Evolutionary conservation across 2,888 invertebrate genomes (phyloP).

Genomic region (Apamea epomidion): DNA sequence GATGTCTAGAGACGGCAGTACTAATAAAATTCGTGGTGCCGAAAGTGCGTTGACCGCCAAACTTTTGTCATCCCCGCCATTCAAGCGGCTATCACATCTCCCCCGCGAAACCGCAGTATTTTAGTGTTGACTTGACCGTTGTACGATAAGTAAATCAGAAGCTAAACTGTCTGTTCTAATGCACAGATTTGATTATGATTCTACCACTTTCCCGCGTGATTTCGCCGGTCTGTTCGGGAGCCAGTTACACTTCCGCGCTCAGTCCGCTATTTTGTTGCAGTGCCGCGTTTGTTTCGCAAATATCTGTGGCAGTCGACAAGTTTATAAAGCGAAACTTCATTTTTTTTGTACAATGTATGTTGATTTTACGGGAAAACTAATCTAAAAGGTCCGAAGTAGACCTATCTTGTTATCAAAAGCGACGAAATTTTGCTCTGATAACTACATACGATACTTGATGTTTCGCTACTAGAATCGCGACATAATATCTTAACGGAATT

Average conservation of each 20-base stretch:
- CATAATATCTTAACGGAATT: no score
- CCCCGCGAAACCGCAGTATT: neutral
- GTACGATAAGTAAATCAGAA: neutral
- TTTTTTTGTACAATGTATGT: neutral
- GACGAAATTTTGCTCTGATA: no score
- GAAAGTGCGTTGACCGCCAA: neutral
- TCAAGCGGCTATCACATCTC: neutral
- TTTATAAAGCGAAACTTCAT: neutral
- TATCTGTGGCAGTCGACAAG: neutral
- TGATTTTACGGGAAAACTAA: neutral
- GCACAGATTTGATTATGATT: neutral
- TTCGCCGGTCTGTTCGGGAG: neutral
- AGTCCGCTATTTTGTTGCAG: neutral
- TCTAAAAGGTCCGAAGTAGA: no score
- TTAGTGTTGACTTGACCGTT: neutral
- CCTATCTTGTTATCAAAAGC: neutral
- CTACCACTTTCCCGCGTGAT: neutral
- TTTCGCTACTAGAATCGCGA: no score
- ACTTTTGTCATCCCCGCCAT: neutral
- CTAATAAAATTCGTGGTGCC: neutral
- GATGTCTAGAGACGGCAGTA: neutral
- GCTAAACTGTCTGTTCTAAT: neutral
- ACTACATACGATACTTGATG: no score
- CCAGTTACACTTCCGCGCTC: no score
- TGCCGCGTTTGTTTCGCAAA: neutral